Evolutionary conservation across 2,888 invertebrate species (phyloP), one percentile per base, ranked within the genome.

Genomic region (Neoascia interrupta): DNA sequence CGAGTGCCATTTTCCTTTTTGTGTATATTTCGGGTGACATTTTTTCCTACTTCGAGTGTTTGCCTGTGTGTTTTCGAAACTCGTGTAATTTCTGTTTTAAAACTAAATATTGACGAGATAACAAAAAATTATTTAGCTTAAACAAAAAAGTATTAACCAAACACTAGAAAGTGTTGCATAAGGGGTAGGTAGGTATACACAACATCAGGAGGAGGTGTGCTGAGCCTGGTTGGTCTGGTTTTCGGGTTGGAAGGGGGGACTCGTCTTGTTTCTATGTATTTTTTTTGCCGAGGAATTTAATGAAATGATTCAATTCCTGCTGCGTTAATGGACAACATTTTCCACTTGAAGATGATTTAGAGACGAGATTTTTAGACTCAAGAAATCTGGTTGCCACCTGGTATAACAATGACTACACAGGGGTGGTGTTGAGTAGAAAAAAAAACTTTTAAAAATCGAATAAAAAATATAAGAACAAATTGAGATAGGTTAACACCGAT

Each of bases 21-120:
- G 28, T 58, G 41, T 58, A 31, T 8, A 31, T 26, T 26, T 26
- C 8, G 5, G 13, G 36, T 8, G n/a, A 31, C 31, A 31, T 4
- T 31, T 31, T 31, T n/a, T 31, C n/a, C 4, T 31, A n/a, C 8
- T 31, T 6, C 10, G 34, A 21, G 49, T 49, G 34, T 54, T 60
- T 53, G 61, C 61, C 61, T 70, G 21, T 23, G 49, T 19, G 18
- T 13, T 36, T 43, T n/a, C n/a, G n/a, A n/a, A n/a, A n/a, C 16
- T 64, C 28, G 58, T 64, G 58, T 43, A 73, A 73, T 69, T 58
- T 41, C n/a, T n/a, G n/a, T n/a, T n/a, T n/a, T n/a, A n/a, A n/a
- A n/a, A n/a, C n/a, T 51, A 51, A 51, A 51, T 31, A 11, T 41
- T 26, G 18, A 43, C 16, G 16, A 15, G 13, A n/a, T n/a, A n/a